Percentiles rank a stretch among this genome's conserved stretches.
phyloP scores from a whole-genome alignment of 2,888 invertebrate species.

The Melanophora roralis region DNA sequence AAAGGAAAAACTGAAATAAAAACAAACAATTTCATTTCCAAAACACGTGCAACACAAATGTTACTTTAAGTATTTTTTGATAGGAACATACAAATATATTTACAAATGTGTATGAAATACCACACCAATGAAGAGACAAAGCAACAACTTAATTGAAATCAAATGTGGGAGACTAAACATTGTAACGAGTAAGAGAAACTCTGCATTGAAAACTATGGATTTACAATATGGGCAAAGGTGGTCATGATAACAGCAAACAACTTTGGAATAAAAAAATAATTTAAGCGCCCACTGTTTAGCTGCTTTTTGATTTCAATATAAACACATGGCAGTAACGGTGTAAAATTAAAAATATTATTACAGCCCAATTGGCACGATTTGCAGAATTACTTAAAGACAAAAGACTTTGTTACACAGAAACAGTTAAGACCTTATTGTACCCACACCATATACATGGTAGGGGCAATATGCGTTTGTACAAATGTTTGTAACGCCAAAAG shows the following conservation, averaged over 20 bases:
- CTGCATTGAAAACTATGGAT: not conserved
- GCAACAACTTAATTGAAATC: conserved; percentile 1
- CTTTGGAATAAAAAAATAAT: not conserved
- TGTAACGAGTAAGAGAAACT: not conserved
- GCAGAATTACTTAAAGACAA: too few species aligned
- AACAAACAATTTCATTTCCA: conserved; percentile 43
- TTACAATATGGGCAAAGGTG: not conserved
- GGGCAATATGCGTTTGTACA: too few species aligned
- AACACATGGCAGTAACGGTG: conserved; percentile 14
- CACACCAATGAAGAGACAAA: not conserved
- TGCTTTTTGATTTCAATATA: conserved; percentile 3
- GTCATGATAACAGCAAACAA: conserved; percentile 25
- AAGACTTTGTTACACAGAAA: too few species aligned
- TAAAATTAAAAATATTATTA: too few species aligned
- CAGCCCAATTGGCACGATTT: too few species aligned
- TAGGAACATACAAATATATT: conserved; percentile 37
- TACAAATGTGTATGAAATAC: not conserved
- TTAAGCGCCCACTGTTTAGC: conserved; percentile 46
- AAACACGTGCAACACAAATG: conserved; percentile 61
- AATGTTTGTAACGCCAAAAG: too few species aligned
- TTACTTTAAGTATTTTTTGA: conserved; percentile 56
- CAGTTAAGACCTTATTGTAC: too few species aligned
- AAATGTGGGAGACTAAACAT: conserved; percentile 43
- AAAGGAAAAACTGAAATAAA: not conserved
- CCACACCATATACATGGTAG: too few species aligned